Base-by-base conservation (phyloP, 2,113 vertebrate genomes). In the Sinocyclocheilus maitianheensis region DNA sequence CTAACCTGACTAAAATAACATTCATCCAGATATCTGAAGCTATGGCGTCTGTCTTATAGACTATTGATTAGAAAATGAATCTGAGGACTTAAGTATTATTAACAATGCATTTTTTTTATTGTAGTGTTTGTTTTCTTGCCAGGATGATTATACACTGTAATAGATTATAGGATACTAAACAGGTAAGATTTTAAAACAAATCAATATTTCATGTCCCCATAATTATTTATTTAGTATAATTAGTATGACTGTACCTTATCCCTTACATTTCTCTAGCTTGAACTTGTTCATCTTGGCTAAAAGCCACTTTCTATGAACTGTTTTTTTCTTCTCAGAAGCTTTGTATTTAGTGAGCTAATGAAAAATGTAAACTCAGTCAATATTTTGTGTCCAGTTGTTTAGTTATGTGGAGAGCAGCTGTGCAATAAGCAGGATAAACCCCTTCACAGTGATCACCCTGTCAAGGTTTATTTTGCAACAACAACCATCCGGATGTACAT, bases 141-240 rank as follows among this genome's bases (percentile, higher is more conserved):
- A 60, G 53, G 2, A 20, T 58, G 5, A 58, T 18, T 58, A 18
- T 58, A 58, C 55, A 20, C 18, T 34, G 30, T 60, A n/a, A 9
- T 9, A 22, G 58, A 60, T 60, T 60, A 60, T n/a, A 22, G 20
- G 58, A 60, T 10, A 60, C 20, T 58, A 58, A 22, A 62, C 58
- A 62, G 58, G 58, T 62, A 62, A 9, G 22, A 62, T 10, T 62
- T 10, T 22, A 22, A 60, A 60, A 60, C 58, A 93, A 94, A 93
- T 94, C 90, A 92, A 91, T 93, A 93, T 30, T 67, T 30, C 4
- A 26, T 67, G n/a, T 67, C 63, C 24, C 12, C 1, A 11, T 67
- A 62, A 62, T 62, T 62, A n/a, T 62, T n/a, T 3, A 58, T 2
- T 18, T 22, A 22, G 6, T 22, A 14, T 9, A 62, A 62, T 62